Evolutionary conservation across 2,888 invertebrate genomes (phyloP), one percentile per base, ranked within the genome.

Genomic region (Pycnomerus fuliginosus): DNA sequence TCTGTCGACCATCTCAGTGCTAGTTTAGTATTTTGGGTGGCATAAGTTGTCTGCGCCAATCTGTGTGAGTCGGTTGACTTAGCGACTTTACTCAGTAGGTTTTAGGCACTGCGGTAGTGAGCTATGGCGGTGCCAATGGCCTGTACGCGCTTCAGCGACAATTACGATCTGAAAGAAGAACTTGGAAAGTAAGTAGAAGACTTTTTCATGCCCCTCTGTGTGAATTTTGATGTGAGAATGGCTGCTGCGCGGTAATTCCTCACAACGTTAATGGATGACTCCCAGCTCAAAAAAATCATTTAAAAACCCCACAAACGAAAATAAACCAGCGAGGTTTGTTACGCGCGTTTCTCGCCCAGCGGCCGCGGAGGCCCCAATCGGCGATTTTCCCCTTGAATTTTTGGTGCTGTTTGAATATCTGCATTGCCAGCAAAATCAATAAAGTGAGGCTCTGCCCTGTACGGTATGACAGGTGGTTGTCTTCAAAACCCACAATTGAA

Each of bases 161-260:
- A 97, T 79, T 99, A 99, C 78, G 98, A 99, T 71, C 85, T 99
- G 65, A 98, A 98, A 79, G 98, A 99, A 80, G 98, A 99, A 82
- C 83, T 99, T 73, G 98, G 98, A 76, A 98, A 98, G 92, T 93
- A 80, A 86, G 92, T 89, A 71, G 43, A 36, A 42, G 37, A 8
- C n/a, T 14, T 41, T 56, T 60, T 52, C 46, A 47, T 51, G 38
- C 53, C 37, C 51, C 45, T 49, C 28, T 43, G 46, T 50, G 48
- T 48, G 47, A 27, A 49, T 45, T 42, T 39, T 38, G 37, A 49
- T 37, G 36, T 24, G 25, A 16, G 16, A 27, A 24, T 28, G 30
- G 37, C 44, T 34, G 36, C 38, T 41, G 48, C 48, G 52, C 49
- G 43, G 40, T 34, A 44, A 48, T 40, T 39, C 52, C 50, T 48